These are phyloP conservation scores for Ormyrus labotus DNA, from an alignment of 2,888 invertebrate species.

Conservation along the genomic window DNA sequence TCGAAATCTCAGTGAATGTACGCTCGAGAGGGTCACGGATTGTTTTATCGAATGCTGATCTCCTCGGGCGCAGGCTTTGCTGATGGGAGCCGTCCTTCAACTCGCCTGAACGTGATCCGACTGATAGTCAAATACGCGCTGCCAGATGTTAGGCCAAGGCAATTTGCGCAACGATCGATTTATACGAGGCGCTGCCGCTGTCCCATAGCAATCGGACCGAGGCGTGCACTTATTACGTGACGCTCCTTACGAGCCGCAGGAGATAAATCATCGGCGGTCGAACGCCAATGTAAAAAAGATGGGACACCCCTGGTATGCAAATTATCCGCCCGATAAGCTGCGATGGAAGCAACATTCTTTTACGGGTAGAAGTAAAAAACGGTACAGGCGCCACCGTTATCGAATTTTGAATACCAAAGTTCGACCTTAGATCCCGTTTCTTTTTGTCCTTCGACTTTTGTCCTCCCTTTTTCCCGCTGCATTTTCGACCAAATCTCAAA, in stretches of 20 bases:
- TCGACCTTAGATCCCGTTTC: background rate
- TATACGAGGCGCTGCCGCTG: conserved; percentile 37
- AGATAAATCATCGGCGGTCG: conserved; percentile 20
- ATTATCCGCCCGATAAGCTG: conserved; percentile 16
- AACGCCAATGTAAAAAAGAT: conserved; percentile 5
- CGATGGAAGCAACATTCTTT: background rate
- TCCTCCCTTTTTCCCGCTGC: conserved; percentile 8
- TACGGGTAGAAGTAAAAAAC: background rate
- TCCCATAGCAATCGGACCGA: background rate
- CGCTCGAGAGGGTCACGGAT: conserved; percentile 45
- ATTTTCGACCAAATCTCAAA: background rate
- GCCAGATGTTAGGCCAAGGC: conserved; percentile 64
- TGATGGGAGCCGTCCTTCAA: conserved; percentile 58
- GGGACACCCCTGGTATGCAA: conserved; percentile 14
- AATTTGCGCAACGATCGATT: conserved; percentile 67
- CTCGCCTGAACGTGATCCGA: conserved; percentile 64
- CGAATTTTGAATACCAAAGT: no score
- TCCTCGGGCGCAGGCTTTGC: conserved; percentile 24
- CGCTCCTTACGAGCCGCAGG: background rate
- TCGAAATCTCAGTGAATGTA: background rate
- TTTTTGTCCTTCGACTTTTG: conserved; percentile 21
- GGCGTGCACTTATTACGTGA: background rate
- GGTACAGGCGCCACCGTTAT: no score
- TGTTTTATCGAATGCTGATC: conserved; percentile 65
- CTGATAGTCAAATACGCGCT: conserved; percentile 64